Evolutionary conservation across 2,888 invertebrate species (phyloP).

Genomic region (Eubasilissa splendida): DNA sequence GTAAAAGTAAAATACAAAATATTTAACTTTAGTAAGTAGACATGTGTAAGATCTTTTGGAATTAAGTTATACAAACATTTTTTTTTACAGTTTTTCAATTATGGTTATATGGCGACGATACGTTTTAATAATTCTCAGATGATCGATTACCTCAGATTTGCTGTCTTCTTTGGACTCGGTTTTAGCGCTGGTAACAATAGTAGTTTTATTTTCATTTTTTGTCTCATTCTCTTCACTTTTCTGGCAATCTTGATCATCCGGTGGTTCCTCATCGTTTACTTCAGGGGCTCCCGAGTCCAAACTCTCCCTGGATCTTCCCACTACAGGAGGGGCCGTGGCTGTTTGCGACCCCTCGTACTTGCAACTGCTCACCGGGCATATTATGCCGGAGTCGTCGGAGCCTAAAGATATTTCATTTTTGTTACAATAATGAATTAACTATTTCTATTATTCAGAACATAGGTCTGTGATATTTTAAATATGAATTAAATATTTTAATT

Average conservation of each 20-base stretch:
- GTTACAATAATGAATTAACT: no score
- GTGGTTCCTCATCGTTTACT: conserved; percentile 68
- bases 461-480: no score
- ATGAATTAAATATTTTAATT: no score
- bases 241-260: conserved; percentile 59
- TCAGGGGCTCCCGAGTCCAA: conserved; percentile 80
- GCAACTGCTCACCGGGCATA: conserved; percentile 75
- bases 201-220: conserved; percentile 58
- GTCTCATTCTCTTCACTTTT: conserved; percentile 47
- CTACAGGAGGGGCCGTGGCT: conserved; percentile 65
- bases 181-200: conserved; percentile 44
- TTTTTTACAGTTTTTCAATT: no score
- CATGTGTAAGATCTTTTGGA: no score
- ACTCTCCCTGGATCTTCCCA: conserved; percentile 81
- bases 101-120: no score
- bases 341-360: conserved; percentile 68
- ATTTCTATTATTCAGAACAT: no score
- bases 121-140: background rate
- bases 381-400: conserved; percentile 87
- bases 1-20: no score
- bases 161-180: conserved; percentile 5
- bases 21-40: no score
- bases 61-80: no score
- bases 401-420: conserved; percentile 66
- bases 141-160: conserved; percentile 23